Conservation (phyloP, 2,888 invertebrate species). For the Pachliopta kotzebuea region DNA sequence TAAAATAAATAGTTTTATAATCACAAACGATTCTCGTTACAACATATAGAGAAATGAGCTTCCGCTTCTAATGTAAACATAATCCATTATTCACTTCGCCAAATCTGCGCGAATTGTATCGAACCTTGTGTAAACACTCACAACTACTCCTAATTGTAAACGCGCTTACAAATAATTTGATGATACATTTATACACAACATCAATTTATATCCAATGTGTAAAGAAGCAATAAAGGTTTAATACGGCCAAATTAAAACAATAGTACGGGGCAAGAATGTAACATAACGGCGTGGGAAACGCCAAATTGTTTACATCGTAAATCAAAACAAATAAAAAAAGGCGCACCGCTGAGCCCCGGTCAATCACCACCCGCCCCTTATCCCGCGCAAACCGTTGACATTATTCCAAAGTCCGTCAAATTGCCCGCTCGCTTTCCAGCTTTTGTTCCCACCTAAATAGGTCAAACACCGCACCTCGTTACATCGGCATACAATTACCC, state of each 20-base stretch:
- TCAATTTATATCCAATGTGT: background rate
- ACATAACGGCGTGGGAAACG: background rate
- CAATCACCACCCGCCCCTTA: constrained; percentile 7
- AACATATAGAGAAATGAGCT: background rate
- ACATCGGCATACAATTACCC: constrained; percentile 42
- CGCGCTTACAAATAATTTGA: background rate
- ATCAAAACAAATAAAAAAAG: constrained; percentile 27
- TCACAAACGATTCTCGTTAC: background rate
- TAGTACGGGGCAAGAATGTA: background rate
- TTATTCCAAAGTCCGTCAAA: constrained; percentile 1
- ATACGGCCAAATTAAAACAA: background rate
- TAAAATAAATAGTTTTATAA: background rate
- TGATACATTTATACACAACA: background rate
- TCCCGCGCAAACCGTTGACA: constrained; percentile 25
- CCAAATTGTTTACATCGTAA: constrained; percentile 20
- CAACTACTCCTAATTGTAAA: constrained; percentile 1
- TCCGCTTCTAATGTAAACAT: constrained; percentile 14
- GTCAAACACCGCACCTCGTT: constrained; percentile 31
- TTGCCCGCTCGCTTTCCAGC: constrained; percentile 6
- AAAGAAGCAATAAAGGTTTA: too few relatives aligned
- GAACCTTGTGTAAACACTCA: constrained; percentile 19
- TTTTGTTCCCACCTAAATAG: constrained; percentile 29
- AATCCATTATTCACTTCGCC: constrained; percentile 20
- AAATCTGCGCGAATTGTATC: constrained; percentile 24
- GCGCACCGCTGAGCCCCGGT: constrained; percentile 6